phyloP scores from a whole-genome alignment of 2,888 invertebrate genomes.

The Emmelina monodactyla region DNA sequence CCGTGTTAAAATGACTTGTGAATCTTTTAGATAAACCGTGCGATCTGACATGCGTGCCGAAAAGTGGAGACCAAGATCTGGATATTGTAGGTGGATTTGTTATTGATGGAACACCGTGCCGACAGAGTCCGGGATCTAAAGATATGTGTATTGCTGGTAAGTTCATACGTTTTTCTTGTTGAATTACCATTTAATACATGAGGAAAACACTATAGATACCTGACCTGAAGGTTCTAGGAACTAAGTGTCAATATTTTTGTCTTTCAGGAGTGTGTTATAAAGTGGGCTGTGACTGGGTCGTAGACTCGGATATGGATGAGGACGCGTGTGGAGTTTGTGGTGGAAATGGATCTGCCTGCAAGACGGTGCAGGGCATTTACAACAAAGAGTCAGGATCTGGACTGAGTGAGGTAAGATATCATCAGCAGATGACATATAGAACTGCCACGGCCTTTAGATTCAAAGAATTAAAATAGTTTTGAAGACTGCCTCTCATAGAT shows the following conservation, averaged over 20 bases:
- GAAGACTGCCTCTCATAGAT: no score
- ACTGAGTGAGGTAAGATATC: conserved; percentile 66
- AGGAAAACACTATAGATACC: neutral
- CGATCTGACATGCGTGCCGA: conserved; percentile 82
- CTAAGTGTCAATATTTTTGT: no score
- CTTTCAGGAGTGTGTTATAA: conserved; percentile 70
- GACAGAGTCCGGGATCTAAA: conserved; percentile 73
- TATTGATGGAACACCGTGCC: conserved; percentile 85
- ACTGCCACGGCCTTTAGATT: no score
- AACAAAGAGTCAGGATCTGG: conserved; percentile 69
- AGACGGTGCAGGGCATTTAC: conserved; percentile 76
- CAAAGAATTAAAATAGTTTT: no score
- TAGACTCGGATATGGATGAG: conserved; percentile 80
- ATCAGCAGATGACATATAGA: no score
- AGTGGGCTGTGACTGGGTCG: conserved; percentile 91
- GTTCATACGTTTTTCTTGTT: conserved; percentile 7
- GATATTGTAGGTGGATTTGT: conserved; percentile 79
- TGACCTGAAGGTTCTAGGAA: no score
- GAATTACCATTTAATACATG: neutral
- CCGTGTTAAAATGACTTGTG: neutral
- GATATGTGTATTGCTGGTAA: conserved; percentile 80
- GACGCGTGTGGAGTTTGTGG: conserved; percentile 89
- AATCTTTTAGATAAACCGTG: conserved; percentile 73
- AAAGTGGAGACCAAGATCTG: conserved; percentile 72
- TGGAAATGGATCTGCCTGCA: conserved; percentile 83